phyloP scores from a whole-genome alignment of 2,888 invertebrate species.

The Nomada lathburiana region DNA sequence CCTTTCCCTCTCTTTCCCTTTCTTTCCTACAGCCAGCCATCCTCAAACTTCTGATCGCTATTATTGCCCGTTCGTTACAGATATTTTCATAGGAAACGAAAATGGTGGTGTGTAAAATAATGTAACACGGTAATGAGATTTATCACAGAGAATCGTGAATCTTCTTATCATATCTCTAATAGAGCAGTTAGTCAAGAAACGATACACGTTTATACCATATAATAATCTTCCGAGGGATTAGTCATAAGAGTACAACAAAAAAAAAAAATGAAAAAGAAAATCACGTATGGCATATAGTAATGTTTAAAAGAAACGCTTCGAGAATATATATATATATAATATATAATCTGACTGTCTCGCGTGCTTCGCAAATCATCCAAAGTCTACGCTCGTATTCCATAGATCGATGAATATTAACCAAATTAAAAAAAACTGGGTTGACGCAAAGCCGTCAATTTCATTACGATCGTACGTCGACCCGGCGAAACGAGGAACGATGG shows the following conservation, averaged over 20 bases:
- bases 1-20: background rate
- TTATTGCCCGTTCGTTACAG: background rate
- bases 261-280: background rate
- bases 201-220: slow-evolving; percentile 7
- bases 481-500: slow-evolving; percentile 58
- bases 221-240: slow-evolving; percentile 27
- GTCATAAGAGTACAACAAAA: slow-evolving; percentile 28
- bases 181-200: slow-evolving; percentile 39
- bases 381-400: slow-evolving; percentile 1
- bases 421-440: background rate
- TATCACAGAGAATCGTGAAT: slow-evolving; percentile 64
- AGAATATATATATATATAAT: background rate
- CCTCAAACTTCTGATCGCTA: slow-evolving; percentile 65
- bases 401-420: background rate
- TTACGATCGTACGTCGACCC: slow-evolving; percentile 59
- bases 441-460: slow-evolving; percentile 4
- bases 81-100: slow-evolving; percentile 16
- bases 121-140: slow-evolving; percentile 40
- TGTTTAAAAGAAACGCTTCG: background rate
- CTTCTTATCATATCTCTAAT: slow-evolving; percentile 30
- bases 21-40: slow-evolving; percentile 52
- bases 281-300: slow-evolving; percentile 52
- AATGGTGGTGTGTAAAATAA: background rate
- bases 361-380: slow-evolving; percentile 6
- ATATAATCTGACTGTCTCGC: background rate